phyloP scores from a whole-genome alignment of 2,113 vertebrate species.

The Capra hircus region DNA sequence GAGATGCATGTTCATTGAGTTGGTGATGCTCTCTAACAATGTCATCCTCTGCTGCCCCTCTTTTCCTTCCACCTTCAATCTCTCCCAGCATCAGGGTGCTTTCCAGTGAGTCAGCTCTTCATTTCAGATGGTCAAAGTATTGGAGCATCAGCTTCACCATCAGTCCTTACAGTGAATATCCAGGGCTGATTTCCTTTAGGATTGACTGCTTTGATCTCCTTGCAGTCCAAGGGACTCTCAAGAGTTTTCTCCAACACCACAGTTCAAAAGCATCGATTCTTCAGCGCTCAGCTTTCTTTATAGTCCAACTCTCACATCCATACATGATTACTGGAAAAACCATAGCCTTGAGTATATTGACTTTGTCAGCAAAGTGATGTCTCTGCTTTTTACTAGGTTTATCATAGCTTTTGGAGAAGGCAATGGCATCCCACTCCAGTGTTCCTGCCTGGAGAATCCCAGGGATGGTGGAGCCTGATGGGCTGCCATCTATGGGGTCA shows the following conservation, averaged over 20 bases:
- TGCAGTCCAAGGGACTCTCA: neutral
- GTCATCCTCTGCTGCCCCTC: neutral
- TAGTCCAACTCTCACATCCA: neutral
- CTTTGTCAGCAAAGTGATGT: neutral
- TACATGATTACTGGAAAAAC: neutral
- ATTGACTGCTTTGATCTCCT: neutral
- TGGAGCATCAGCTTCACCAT: neutral
- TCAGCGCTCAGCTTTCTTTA: neutral
- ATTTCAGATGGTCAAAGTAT: neutral
- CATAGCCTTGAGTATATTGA: neutral
- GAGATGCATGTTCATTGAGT: neutral
- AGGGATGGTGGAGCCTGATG: too few species aligned
- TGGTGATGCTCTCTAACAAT: neutral
- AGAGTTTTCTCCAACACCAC: neutral
- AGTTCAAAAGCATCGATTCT: neutral
- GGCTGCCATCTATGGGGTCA: too few species aligned
- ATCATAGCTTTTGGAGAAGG: neutral
- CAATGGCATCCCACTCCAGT: too few species aligned
- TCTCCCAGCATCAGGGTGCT: neutral
- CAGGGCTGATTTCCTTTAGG: neutral
- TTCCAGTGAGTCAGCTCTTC: neutral
- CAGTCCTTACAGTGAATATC: neutral
- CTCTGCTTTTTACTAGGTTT: neutral
- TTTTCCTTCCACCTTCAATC: neutral
- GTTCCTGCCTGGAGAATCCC: too few species aligned